Conservation (phyloP, 2,888 invertebrate genomes). For the Sthenelais limicola region DNA sequence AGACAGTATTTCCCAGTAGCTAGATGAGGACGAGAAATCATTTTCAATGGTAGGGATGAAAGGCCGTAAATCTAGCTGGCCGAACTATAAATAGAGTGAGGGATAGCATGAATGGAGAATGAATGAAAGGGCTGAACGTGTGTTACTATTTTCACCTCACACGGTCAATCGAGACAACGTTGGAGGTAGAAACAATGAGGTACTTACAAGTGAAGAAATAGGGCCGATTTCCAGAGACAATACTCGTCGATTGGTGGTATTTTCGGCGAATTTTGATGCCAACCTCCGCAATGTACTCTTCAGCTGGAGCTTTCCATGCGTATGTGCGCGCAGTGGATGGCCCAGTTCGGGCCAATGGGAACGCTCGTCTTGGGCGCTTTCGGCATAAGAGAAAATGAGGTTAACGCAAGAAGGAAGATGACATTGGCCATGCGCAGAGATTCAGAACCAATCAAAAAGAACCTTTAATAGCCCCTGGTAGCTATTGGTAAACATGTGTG, state of each 20-base stretch:
- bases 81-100: conserved; percentile 33
- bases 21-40: too few species aligned
- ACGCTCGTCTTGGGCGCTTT: too few species aligned
- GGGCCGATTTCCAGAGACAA: not conserved
- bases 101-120: conserved; percentile 36
- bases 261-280: not conserved
- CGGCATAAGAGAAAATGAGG: too few species aligned
- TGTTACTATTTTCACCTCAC: not conserved
- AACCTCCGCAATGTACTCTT: conserved; percentile 15
- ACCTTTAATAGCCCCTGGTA: too few species aligned
- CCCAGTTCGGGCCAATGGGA: conserved; percentile 23
- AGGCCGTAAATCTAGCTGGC: too few species aligned
- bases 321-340: conserved; percentile 12
- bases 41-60: too few species aligned
- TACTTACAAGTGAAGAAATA: not conserved
- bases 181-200: not conserved
- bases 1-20: too few species aligned
- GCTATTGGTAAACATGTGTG: too few species aligned
- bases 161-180: not conserved
- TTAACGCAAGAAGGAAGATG: too few species aligned
- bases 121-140: conserved; percentile 35
- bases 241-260: conserved; percentile 8
- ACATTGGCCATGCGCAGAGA: too few species aligned
- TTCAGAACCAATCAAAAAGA: too few species aligned
- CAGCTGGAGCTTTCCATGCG: conserved; percentile 28